phyloP scores from a whole-genome alignment of 2,888 invertebrate genomes.

The Pseudococcus longispinus region DNA sequence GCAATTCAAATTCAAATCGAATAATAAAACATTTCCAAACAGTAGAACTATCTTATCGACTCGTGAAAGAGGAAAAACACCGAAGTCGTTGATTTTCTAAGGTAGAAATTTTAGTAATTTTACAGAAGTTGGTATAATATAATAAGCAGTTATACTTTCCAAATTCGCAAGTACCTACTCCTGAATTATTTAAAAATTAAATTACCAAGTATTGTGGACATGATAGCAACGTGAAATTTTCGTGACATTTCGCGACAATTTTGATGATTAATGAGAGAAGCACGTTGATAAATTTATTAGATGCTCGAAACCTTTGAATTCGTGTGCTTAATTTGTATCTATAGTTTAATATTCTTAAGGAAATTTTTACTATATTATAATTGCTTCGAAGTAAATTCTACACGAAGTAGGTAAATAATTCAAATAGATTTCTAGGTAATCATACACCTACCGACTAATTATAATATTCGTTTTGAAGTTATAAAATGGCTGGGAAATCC shows the following conservation, averaged over 20 bases:
- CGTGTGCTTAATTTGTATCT: not conserved
- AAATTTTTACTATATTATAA: not conserved
- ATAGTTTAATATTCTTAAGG: not conserved
- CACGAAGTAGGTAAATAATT: not conserved
- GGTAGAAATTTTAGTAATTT: not conserved
- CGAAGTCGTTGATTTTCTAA: not conserved
- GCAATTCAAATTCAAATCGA: not conserved
- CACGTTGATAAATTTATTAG: not conserved
- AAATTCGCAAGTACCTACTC: not conserved
- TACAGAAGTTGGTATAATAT: not conserved
- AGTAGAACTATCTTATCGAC: not conserved
- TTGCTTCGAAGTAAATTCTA: not conserved
- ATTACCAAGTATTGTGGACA: not conserved
- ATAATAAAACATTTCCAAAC: not conserved
- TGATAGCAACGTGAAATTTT: not conserved
- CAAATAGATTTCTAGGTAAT: not conserved
- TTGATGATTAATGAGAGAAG: not conserved
- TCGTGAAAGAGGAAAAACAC: not conserved
- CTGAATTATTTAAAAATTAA: conserved; percentile 6
- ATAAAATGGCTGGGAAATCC: no score
- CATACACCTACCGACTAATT: no score
- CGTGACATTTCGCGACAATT: not conserved
- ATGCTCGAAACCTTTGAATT: not conserved
- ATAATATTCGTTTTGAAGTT: no score
- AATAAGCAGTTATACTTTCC: not conserved